Evolutionary conservation across 2,888 invertebrate species (phyloP).

Genomic region (Spodoptera littoralis): DNA sequence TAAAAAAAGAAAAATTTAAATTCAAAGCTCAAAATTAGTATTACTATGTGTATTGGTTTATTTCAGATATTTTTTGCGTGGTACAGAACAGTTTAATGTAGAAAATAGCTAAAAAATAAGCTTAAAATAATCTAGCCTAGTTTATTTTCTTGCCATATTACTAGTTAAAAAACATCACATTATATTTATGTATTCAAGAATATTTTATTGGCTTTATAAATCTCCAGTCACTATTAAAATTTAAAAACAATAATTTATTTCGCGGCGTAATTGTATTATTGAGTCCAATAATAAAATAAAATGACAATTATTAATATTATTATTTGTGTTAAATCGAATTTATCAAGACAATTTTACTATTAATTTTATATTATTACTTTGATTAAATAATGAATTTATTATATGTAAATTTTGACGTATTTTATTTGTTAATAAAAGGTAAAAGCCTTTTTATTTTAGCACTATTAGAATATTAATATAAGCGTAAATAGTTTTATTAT

Average conservation of each 20-base stretch:
- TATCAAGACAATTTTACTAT: slow-evolving; percentile 4
- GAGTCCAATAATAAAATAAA: neutral
- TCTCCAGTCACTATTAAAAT: neutral
- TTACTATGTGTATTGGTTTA: no score
- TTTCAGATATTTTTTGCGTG: neutral
- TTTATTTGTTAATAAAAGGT: slow-evolving; percentile 37
- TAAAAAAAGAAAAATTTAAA: no score
- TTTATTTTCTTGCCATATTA: slow-evolving; percentile 61
- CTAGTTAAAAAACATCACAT: slow-evolving; percentile 49
- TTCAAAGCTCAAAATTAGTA: no score
- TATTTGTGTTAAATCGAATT: slow-evolving; percentile 8
- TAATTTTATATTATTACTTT: slow-evolving; percentile 16
- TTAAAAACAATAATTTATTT: no score
- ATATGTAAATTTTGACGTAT: slow-evolving; percentile 48
- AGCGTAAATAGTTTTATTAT: slow-evolving; percentile 41
- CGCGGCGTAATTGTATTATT: no score
- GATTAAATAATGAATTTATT: slow-evolving; percentile 30
- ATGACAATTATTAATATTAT: neutral
- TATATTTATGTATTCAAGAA: slow-evolving; percentile 43
- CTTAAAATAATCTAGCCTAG: slow-evolving; percentile 46
- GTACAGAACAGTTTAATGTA: slow-evolving; percentile 18
- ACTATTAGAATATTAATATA: slow-evolving; percentile 28
- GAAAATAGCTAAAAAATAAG: slow-evolving; percentile 20
- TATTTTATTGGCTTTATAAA: neutral
- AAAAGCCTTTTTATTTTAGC: slow-evolving; percentile 18